phyloP scores from a whole-genome alignment of 2,113 vertebrate genomes.

The Psophia crepitans region DNA sequence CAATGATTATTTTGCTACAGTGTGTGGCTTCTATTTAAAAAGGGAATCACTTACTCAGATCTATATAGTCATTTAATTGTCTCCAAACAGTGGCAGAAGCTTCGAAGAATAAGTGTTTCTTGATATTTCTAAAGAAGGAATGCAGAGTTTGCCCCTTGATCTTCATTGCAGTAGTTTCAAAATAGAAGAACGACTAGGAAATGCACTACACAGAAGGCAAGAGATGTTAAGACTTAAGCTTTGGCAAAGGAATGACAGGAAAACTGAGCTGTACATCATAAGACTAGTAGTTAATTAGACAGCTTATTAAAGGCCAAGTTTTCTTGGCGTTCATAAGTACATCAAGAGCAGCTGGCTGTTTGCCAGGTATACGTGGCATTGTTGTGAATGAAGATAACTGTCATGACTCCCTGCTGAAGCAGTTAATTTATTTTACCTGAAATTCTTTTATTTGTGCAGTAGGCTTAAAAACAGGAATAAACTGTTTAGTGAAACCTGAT shows the following conservation, averaged over 20 bases:
- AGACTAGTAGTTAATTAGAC: constrained; percentile 53
- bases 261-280: constrained; percentile 11
- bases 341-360: constrained; percentile 39
- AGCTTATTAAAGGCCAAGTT: constrained; percentile 55
- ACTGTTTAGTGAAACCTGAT: not conserved
- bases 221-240: not conserved
- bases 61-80: not conserved
- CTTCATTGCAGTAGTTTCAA: not conserved
- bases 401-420: not conserved
- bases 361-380: constrained; percentile 30
- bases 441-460: not conserved
- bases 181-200: not conserved
- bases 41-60: not conserved
- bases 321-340: constrained; percentile 42
- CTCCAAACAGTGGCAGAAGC: not conserved
- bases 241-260: constrained; percentile 7
- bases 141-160: not conserved
- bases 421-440: not conserved
- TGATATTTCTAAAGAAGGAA: not conserved
- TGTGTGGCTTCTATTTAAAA: not conserved
- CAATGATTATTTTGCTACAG: not conserved
- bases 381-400: not conserved
- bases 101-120: not conserved
- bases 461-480: not conserved
- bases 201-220: not conserved